These are phyloP conservation scores for Diaperis boleti DNA, from an alignment of 2,888 invertebrate species.

Conservation along the genomic window DNA sequence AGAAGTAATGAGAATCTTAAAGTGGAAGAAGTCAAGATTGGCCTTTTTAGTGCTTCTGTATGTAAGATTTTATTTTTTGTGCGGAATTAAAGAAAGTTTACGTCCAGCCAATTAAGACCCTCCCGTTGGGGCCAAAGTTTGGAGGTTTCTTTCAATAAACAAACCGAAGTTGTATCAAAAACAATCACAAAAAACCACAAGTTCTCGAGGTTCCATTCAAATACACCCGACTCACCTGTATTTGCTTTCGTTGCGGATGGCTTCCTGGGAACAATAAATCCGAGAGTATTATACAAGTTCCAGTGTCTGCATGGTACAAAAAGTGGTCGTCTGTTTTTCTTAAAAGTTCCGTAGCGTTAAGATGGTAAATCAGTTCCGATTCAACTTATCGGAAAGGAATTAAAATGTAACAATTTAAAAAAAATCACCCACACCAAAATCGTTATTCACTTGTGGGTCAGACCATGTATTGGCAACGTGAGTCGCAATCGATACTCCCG, in stretches of 20 bases:
- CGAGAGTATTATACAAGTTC: conserved; percentile 37
- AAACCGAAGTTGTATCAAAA: too few relatives aligned
- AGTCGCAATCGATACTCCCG: conserved; percentile 5
- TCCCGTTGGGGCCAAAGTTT: too few relatives aligned
- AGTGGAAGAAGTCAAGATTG: conserved; percentile 6
- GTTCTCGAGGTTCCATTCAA: conserved; percentile 27
- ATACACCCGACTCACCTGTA: conserved; percentile 39
- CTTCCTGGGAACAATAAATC: conserved; percentile 50
- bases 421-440: conserved; percentile 2
- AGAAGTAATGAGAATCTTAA: conserved; percentile 9
- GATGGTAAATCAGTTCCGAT: conserved; percentile 12
- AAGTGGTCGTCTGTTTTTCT: conserved; percentile 45
- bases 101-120: conserved; percentile 11
- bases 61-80: conserved; percentile 20
- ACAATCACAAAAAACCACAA: conserved; percentile 11
- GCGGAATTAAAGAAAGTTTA: conserved; percentile 17
- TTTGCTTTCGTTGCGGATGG: conserved; percentile 47
- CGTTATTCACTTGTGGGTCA: conserved; percentile 17
- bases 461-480: background rate
- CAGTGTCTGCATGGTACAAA: conserved; percentile 41
- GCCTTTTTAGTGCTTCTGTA: conserved; percentile 6
- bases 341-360: conserved; percentile 31
- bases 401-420: conserved; percentile 1
- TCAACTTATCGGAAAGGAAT: conserved; percentile 21
- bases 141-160: too few relatives aligned